Evolutionary conservation across 2,113 vertebrate genomes (phyloP).

Genomic region (Penelope pileata): DNA sequence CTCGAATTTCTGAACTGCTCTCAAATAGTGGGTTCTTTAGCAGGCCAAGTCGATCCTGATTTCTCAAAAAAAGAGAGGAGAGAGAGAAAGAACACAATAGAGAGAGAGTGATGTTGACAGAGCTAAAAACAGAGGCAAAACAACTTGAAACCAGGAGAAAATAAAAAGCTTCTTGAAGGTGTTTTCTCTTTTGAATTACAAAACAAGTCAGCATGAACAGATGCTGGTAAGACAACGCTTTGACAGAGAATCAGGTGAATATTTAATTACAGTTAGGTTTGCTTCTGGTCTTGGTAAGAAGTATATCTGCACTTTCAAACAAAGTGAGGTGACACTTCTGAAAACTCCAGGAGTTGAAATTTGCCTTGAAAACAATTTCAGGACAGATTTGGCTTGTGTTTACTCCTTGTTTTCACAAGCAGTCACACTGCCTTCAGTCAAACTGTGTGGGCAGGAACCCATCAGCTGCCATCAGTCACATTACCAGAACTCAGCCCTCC

Average conservation of each 20-base stretch:
- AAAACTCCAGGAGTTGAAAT: slow-evolving; percentile 35
- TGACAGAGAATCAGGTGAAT: slow-evolving; percentile 55
- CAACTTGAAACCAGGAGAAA: slow-evolving; percentile 14
- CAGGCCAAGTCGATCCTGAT: not conserved
- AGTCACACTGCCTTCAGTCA: slow-evolving; percentile 38
- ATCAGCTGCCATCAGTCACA: slow-evolving; percentile 15
- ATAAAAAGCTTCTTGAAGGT: slow-evolving; percentile 23
- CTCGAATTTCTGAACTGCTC: slow-evolving; percentile 20
- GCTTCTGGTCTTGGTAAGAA: not conserved
- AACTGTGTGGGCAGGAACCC: not conserved
- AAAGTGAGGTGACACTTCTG: slow-evolving; percentile 16
- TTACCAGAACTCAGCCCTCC: not conserved
- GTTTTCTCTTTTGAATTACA: slow-evolving; percentile 48
- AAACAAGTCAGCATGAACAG: slow-evolving; percentile 37
- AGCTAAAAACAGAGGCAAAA: slow-evolving; percentile 27
- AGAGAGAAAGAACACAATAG: not conserved
- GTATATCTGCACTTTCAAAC: slow-evolving; percentile 7
- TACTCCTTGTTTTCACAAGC: slow-evolving; percentile 54
- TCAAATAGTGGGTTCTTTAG: slow-evolving; percentile 6
- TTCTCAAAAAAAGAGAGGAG: not conserved
- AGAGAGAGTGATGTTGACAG: not conserved
- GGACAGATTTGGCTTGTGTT: slow-evolving; percentile 42
- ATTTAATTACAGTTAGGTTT: slow-evolving; percentile 23
- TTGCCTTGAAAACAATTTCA: slow-evolving; percentile 44
- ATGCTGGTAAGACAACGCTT: slow-evolving; percentile 21